Conservation (phyloP, 2,888 invertebrate species). For the Cyaniris semiargus region DNA sequence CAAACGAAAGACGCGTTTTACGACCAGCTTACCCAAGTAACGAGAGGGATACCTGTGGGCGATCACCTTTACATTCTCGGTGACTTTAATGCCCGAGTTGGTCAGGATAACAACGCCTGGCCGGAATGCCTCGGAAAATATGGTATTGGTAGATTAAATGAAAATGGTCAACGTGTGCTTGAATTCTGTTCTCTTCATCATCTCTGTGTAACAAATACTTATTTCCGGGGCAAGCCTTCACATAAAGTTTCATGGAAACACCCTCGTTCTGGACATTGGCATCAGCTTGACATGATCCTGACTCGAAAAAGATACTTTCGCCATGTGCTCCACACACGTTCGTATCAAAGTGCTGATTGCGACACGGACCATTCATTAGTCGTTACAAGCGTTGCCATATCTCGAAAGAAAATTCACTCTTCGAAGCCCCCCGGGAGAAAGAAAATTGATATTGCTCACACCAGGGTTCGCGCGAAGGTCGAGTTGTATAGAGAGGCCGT, state of each 20-base stretch:
- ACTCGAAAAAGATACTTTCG: background rate
- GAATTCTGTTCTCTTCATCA: background rate
- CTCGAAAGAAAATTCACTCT: no score
- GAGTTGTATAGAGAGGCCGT: no score
- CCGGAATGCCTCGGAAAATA: constrained; percentile 33
- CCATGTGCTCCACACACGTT: no score
- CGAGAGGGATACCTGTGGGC: constrained; percentile 14
- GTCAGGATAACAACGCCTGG: constrained; percentile 29
- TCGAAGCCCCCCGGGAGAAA: no score
- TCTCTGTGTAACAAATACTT: no score
- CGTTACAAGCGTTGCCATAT: no score
- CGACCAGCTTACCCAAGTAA: constrained; percentile 16
- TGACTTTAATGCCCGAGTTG: constrained; percentile 36
- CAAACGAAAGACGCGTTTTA: no score
- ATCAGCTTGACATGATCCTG: background rate
- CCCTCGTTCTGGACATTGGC: background rate
- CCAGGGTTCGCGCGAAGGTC: no score
- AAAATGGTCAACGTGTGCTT: constrained; percentile 34
- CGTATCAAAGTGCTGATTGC: no score
- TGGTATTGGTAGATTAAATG: constrained; percentile 33
- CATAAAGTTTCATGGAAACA: background rate
- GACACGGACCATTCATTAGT: no score
- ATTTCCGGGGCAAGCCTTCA: background rate
- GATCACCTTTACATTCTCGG: constrained; percentile 23
- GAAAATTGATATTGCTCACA: no score